Evolutionary conservation across 2,113 vertebrate genomes (phyloP), one percentile per base, ranked within the genome.

Genomic region (Festucalex cinctus): DNA sequence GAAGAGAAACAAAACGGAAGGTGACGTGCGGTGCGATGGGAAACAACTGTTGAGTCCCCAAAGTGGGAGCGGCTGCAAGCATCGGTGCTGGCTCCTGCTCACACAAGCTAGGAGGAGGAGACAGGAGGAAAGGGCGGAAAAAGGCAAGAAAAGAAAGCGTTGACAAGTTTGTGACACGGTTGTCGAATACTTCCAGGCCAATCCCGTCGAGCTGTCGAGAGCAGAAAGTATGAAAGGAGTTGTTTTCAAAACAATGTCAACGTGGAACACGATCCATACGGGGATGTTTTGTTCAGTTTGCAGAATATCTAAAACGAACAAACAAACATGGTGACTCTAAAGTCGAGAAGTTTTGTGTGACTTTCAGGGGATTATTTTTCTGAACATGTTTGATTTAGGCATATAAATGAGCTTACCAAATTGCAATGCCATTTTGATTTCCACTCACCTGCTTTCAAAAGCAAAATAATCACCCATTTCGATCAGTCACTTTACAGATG

Each of bases 101-200:
- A 39, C 39, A 32, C 65, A 44, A 12, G 6, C 17, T 5, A 51
- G 13, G 51, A 28, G 28, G 46, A 37, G 12, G 6, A 28, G 1
- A 69, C n/a, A 24, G 24, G 58, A 63, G 60, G 20, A 75, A 66
- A 35, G 56, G 48, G 60, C 39, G 20, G 54, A 54, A 46, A 74
- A 60, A 41, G 39, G 19, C 9, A 69, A 57, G 71, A 20, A 75
- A 3, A 19, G 32, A 63, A 28, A 35, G 65, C 58, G 44, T 35
- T 2, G 9, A 66, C 49, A 26, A 49, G 44, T 73, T 24, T 54
- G 57, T 63, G 43, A 61, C 71, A 54, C 12, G 8, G 5, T 59
- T 64, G 59, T 58, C 39, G 49, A 71, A 16, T 9, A 9, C 12
- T 49, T 9, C 16, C 13, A 54, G 57, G 63, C 48, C 24, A 49